Percentiles rank a stretch among this genome's conserved stretches.
Evolutionary conservation across 2,888 invertebrate species (phyloP).

Genomic region (Euclidia mi): DNA sequence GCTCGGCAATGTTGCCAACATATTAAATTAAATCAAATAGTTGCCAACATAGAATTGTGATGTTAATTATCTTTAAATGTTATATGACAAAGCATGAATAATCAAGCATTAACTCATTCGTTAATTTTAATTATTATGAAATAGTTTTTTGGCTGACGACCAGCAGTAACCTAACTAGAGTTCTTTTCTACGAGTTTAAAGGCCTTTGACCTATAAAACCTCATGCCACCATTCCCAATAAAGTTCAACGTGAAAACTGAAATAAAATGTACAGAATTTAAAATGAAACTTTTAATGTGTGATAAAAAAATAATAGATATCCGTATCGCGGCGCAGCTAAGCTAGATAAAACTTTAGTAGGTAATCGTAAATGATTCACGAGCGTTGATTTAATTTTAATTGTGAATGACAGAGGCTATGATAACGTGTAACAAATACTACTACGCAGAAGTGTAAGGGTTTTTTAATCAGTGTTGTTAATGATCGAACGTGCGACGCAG

Average conservation of each 20-base stretch:
- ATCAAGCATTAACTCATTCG: not conserved
- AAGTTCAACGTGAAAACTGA: slow-evolving; percentile 17
- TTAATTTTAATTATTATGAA: slow-evolving; percentile 4
- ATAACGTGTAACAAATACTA: slow-evolving; percentile 68
- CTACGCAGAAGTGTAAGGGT: slow-evolving; percentile 68
- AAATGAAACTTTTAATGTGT: slow-evolving; percentile 34
- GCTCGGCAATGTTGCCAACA: slow-evolving; percentile 16
- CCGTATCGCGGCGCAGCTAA: slow-evolving; percentile 13
- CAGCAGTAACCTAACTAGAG: slow-evolving; percentile 2
- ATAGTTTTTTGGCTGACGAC: slow-evolving; percentile 6
- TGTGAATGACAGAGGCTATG: slow-evolving; percentile 49
- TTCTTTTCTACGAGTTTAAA: slow-evolving; percentile 5
- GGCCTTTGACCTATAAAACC: slow-evolving; percentile 7
- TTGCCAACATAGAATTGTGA: not conserved
- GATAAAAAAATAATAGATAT: slow-evolving; percentile 17
- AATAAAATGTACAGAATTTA: slow-evolving; percentile 22
- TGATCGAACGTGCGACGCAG: slow-evolving; percentile 79
- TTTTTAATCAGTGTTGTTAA: slow-evolving; percentile 79
- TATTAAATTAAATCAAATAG: not conserved
- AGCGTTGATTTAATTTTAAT: slow-evolving; percentile 38
- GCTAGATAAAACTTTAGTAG: slow-evolving; percentile 25
- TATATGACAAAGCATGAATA: slow-evolving; percentile 1
- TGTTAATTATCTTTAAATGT: not conserved
- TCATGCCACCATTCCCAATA: slow-evolving; percentile 3
- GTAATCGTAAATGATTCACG: slow-evolving; percentile 34